Evolutionary conservation across 1,140 invertebrate genomes (phyloP), one percentile per base, ranked within the genome.

Genomic region (Pemphigus obesinymphae): DNA sequence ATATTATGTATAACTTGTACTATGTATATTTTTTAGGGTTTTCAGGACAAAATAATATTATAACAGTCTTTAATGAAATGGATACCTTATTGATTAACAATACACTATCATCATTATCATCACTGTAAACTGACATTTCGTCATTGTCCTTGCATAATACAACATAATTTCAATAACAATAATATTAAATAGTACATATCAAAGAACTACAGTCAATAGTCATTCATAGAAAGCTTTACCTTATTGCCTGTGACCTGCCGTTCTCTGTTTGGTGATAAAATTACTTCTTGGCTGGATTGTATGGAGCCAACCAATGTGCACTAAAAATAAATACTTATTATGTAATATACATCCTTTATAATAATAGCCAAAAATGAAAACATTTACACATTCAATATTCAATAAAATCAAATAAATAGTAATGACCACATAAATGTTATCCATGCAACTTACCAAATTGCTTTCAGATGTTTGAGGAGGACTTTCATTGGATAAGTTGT

Each of bases 281-380:
- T 91, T 81, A 95, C 92, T 89, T 96, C 95, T 86, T 96, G 94
- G 85, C 92, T 93, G 83, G 94, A 95, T 89, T 95, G 94, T 85
- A 96, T 89, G 66, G 95, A 96, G 85, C 94, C 94, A 85, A 96
- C 94, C 80, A 95, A 95, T 82, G 95, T 96, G 83, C 95, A 96
- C 95, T 85, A 83, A 43, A 83, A 85, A 83, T 82, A 61, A 82
- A 82, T 76, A 83, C 6, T 17, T 5, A 0, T 40, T 43, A 15
- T 26, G 6, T 48, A 29, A 58, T 13, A 13, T 26, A 55, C 17
- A 50, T 50, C 20, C 2, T 23, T 31, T 31, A 40, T 68, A 13
- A 68, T 40, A 4, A 6, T 6, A 13, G 11, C 20, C 20, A 66
- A 68, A 6, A 53, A 53, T 23, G 8, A 45, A 45, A 20, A 63